These are phyloP conservation scores for Leptopilina clavipes DNA, from an alignment of 1,140 invertebrate species.

Conservation along the genomic window DNA sequence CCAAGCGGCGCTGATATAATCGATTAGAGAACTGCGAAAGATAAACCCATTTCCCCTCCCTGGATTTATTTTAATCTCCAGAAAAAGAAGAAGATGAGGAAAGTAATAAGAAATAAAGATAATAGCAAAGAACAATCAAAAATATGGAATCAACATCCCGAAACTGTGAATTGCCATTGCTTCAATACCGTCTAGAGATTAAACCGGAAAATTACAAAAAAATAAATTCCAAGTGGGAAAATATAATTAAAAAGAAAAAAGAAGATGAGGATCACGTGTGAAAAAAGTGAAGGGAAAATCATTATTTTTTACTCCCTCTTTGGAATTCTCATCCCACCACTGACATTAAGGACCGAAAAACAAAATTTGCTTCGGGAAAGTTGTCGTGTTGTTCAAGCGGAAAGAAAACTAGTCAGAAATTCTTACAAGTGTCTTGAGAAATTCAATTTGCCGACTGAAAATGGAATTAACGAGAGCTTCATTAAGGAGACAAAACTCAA, in stretches of 20 bases:
- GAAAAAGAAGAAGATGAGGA: not conserved
- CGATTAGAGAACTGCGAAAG: conserved; percentile 44
- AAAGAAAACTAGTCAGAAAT: not conserved
- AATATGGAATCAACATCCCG: too few species aligned
- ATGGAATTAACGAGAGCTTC: conserved; percentile 21
- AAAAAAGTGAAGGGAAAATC: not conserved
- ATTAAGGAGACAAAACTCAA: conserved; percentile 11
- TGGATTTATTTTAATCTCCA: conserved; percentile 30
- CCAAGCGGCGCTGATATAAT: conserved; percentile 37
- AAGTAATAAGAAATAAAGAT: too few species aligned
- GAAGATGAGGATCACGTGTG: too few species aligned
- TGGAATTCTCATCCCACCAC: not conserved
- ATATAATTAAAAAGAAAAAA: too few species aligned
- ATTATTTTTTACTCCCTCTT: conserved; percentile 2
- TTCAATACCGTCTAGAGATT: too few species aligned
- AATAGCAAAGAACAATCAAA: too few species aligned
- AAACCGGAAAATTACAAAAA: too few species aligned
- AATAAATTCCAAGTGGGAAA: too few species aligned
- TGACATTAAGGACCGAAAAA: not conserved
- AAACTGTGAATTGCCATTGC: too few species aligned
- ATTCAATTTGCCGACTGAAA: conserved; percentile 18
- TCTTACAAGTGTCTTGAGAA: conserved; percentile 13
- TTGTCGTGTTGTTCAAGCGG: not conserved
- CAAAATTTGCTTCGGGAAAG: not conserved
- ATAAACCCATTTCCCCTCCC: conserved; percentile 52